Evolutionary conservation across 2,888 invertebrate genomes (phyloP).

Genomic region (Boloria selene): DNA sequence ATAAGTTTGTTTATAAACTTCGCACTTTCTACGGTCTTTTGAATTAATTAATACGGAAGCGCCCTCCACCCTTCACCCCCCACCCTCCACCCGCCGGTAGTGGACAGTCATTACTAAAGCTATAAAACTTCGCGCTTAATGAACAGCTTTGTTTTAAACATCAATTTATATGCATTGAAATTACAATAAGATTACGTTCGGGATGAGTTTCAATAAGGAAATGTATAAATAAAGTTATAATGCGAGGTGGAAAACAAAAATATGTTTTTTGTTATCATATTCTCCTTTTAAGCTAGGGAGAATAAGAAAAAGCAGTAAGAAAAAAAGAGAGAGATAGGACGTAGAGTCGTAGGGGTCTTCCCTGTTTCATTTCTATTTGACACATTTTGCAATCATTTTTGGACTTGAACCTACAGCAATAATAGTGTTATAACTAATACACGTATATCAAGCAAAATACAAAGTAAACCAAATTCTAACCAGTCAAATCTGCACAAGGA

Average conservation of each 20-base stretch:
- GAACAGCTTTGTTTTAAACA: constrained; percentile 26
- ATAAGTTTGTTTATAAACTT: constrained; percentile 34
- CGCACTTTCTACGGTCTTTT: constrained; percentile 22
- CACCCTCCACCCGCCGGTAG: constrained; percentile 22
- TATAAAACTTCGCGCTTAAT: constrained; percentile 29
- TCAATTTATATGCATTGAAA: constrained; percentile 26
- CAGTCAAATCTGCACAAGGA: too few species aligned
- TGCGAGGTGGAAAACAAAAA: not conserved
- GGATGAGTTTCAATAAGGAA: not conserved
- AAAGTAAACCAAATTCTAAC: too few species aligned
- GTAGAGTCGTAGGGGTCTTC: too few species aligned
- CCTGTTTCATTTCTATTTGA: too few species aligned
- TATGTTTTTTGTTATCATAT: too few species aligned
- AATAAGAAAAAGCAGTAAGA: too few species aligned
- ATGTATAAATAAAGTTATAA: not conserved
- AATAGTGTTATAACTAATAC: too few species aligned
- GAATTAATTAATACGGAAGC: constrained; percentile 27
- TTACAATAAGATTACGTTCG: constrained; percentile 16
- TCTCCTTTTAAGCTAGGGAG: too few species aligned
- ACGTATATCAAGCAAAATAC: too few species aligned
- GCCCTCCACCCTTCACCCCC: not conserved
- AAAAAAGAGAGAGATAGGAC: too few species aligned
- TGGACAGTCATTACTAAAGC: constrained; percentile 30
- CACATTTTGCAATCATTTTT: too few species aligned
- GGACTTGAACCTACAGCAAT: too few species aligned